A percentile compares a stretch with the other conserved stretches of the same genome.
Evolutionary conservation across 2,797 vertebrate genomes (phyloP).

Genomic region (Sebastes minor): DNA sequence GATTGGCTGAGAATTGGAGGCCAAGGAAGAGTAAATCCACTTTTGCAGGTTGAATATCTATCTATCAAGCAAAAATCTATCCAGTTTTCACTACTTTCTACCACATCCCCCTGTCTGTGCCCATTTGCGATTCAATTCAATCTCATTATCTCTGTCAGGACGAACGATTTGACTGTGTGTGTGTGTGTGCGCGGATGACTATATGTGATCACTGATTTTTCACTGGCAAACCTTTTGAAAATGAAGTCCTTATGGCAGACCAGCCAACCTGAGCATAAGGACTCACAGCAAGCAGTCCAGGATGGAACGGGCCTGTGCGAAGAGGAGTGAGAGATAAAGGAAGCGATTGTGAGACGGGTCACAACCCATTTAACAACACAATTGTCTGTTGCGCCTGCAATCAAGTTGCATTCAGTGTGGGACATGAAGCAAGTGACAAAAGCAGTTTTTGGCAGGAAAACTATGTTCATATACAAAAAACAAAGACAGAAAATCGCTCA

Average conservation of each 20-base stretch:
- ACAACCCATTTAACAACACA: conserved; percentile 51
- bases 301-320: neutral
- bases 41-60: conserved; percentile 16
- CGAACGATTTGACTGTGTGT: neutral
- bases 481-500: neutral
- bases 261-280: conserved; percentile 38
- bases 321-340: conserved; percentile 20
- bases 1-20: conserved; percentile 11
- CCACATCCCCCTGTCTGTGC: neutral
- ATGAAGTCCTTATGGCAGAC: conserved; percentile 33
- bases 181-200: neutral
- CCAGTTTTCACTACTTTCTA: neutral
- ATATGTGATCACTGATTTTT: conserved; percentile 5
- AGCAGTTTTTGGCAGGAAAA: conserved; percentile 6
- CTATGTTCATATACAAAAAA: neutral
- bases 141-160: conserved; percentile 25
- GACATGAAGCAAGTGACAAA: conserved; percentile 21
- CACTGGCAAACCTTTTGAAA: conserved; percentile 42
- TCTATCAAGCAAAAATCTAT: conserved; percentile 20
- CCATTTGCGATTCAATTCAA: conserved; percentile 26
- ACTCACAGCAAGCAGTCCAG: conserved; percentile 28
- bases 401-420: conserved; percentile 13
- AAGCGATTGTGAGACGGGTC: conserved; percentile 31
- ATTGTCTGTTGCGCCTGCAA: conserved; percentile 14
- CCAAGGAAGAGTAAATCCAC: conserved; percentile 14